Conservation (phyloP, 2,888 invertebrate genomes). For the Allophyes oxyacanthae region DNA sequence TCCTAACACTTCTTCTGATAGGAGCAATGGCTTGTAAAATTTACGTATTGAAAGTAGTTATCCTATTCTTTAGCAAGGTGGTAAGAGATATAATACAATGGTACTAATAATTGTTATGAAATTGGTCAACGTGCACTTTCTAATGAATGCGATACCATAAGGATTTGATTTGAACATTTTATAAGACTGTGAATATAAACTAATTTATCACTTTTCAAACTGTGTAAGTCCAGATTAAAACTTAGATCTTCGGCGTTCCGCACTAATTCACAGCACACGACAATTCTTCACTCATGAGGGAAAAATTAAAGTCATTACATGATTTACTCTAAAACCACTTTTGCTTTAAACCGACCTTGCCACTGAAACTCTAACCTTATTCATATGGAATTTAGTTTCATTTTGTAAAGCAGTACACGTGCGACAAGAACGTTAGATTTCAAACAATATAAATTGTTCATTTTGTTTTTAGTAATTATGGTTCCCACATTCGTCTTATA, state of each 20-base stretch:
- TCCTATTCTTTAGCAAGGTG: too few species aligned
- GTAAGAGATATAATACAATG: too few species aligned
- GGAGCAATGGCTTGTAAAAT: too few species aligned
- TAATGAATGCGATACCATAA: too few species aligned
- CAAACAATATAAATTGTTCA: constrained; percentile 41
- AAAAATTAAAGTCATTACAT: constrained; percentile 37
- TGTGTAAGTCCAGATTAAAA: not conserved
- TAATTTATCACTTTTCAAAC: too few species aligned
- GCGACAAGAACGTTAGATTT: constrained; percentile 15
- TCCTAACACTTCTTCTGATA: too few species aligned
- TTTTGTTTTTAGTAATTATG: constrained; percentile 39
- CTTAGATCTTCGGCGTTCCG: constrained; percentile 4
- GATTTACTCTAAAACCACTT: constrained; percentile 19
- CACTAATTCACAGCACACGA: constrained; percentile 26
- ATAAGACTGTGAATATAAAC: too few species aligned
- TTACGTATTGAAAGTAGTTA: too few species aligned
- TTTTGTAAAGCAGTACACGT: constrained; percentile 3
- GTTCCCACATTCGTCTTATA: constrained; percentile 52
- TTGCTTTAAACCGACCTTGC: not conserved
- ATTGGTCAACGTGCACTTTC: too few species aligned
- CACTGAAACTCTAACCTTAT: constrained; percentile 10
- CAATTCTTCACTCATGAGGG: constrained; percentile 23
- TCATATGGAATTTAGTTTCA: not conserved
- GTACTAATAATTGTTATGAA: too few species aligned
- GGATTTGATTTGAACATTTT: too few species aligned